These are phyloP conservation scores for Triops longicaudatus DNA, from an alignment of 1,140 invertebrate genomes.

Conservation along the genomic window DNA sequence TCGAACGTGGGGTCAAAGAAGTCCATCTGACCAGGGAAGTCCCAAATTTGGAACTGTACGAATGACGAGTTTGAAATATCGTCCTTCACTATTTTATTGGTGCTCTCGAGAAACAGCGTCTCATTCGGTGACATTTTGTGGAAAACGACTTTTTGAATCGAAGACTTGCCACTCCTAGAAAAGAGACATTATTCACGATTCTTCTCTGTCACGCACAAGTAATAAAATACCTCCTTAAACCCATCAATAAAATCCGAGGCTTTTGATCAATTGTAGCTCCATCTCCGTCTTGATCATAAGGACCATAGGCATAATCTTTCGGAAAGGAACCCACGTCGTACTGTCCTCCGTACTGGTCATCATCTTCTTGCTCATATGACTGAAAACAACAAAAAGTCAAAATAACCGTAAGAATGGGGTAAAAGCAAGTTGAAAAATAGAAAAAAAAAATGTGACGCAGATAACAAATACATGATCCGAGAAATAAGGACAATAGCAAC, in stretches of 20 bases:
- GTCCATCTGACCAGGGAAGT: slow-evolving; percentile 97
- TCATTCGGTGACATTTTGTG: slow-evolving; percentile 99
- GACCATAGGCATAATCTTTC: slow-evolving; percentile 85
- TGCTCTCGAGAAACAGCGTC: slow-evolving; percentile 97
- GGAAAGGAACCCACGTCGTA: slow-evolving; percentile 74
- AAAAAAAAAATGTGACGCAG: neutral
- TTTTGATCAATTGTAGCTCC: slow-evolving; percentile 61
- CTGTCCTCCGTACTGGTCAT: slow-evolving; percentile 47
- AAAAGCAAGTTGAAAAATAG: neutral
- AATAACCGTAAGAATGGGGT: neutral
- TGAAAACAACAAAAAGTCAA: neutral
- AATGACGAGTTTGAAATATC: slow-evolving; percentile 91
- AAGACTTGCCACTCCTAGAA: slow-evolving; percentile 87
- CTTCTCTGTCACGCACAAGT: neutral
- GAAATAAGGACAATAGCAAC: neutral
- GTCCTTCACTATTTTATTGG: slow-evolving; percentile 97
- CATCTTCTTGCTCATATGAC: slow-evolving; percentile 48
- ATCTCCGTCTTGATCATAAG: slow-evolving; percentile 67
- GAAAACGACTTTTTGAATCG: slow-evolving; percentile 99
- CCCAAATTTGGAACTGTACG: slow-evolving; percentile 99
- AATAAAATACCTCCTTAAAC: slow-evolving; percentile 64
- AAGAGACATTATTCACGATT: slow-evolving; percentile 33
- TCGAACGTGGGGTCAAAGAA: slow-evolving; percentile 95
- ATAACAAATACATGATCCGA: neutral
- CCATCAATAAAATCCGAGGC: slow-evolving; percentile 92